These are phyloP conservation scores for Serripes groenlandicus DNA, from an alignment of 2,888 invertebrate species.

Conservation along the genomic window DNA sequence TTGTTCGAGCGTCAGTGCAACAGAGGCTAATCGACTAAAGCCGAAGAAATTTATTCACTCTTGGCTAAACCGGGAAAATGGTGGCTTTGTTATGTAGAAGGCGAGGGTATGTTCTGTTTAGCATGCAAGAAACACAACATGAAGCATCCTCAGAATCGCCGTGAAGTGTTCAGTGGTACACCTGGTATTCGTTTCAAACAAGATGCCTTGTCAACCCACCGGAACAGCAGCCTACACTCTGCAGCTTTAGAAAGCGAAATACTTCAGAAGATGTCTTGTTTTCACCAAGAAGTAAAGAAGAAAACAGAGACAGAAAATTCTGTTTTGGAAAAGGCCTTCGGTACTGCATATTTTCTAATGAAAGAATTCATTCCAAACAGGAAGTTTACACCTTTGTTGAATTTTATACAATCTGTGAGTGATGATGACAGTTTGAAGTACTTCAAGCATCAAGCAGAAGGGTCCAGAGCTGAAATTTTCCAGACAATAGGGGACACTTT, in stretches of 20 bases:
- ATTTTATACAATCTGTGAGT: constrained; percentile 33
- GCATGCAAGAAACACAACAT: constrained; percentile 28
- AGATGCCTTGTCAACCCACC: constrained; percentile 23
- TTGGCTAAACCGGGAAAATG: constrained; percentile 3
- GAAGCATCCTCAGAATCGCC: constrained; percentile 36
- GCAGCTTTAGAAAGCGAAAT: constrained; percentile 23
- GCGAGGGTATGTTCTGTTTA: constrained; percentile 37
- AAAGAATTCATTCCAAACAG: constrained; percentile 40
- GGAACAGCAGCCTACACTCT: background rate
- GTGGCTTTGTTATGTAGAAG: constrained; percentile 40
- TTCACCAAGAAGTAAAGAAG: constrained; percentile 23
- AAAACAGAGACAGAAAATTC: constrained; percentile 25
- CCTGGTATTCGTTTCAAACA: constrained; percentile 21
- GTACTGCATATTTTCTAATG: constrained; percentile 47
- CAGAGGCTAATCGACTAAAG: background rate
- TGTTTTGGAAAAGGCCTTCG: constrained; percentile 15
- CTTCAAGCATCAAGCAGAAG: constrained; percentile 41
- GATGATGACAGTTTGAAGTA: constrained; percentile 32
- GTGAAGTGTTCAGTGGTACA: constrained; percentile 22
- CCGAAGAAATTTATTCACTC: constrained; percentile 24
- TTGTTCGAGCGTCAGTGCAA: background rate
- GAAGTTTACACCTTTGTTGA: constrained; percentile 26
- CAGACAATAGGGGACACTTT: constrained; percentile 22
- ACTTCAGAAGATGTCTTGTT: constrained; percentile 22
- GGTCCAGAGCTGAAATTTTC: constrained; percentile 41